Evolutionary conservation across 2,797 vertebrate species (phyloP).

Genomic region (Crocidura indochinensis): DNA sequence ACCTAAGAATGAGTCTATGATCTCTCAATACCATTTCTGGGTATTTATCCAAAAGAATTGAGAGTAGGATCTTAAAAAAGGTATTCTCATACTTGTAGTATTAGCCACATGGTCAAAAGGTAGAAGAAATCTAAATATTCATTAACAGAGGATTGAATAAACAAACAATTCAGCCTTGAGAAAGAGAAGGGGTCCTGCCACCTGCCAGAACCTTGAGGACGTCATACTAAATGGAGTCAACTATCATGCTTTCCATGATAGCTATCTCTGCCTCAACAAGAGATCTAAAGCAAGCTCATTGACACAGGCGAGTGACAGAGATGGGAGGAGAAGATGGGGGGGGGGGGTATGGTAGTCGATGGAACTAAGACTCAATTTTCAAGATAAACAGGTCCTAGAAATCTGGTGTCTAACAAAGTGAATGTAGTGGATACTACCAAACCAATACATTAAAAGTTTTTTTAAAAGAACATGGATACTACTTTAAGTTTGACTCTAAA

Average conservation of each 20-base stretch:
- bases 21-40: background rate
- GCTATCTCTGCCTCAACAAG: background rate
- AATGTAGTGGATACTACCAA: background rate
- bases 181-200: constrained; percentile 8
- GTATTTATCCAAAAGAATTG: background rate
- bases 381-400: background rate
- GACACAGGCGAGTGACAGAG: background rate
- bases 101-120: background rate
- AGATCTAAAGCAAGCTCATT: background rate
- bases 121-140: background rate
- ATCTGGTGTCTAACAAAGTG: background rate
- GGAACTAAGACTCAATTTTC: background rate
- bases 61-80: constrained; percentile 14
- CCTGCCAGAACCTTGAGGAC: background rate
- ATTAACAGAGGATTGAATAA: background rate
- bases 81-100: background rate
- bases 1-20: background rate
- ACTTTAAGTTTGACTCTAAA: background rate
- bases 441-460: background rate
- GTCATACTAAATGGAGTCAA: constrained; percentile 6
- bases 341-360: background rate
- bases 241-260: background rate
- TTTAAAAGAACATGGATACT: background rate
- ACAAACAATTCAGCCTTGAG: background rate
- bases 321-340: accelerated